Evolutionary conservation across 2,797 vertebrate species (phyloP).

Genomic region (Premnoplex brunnescens): DNA sequence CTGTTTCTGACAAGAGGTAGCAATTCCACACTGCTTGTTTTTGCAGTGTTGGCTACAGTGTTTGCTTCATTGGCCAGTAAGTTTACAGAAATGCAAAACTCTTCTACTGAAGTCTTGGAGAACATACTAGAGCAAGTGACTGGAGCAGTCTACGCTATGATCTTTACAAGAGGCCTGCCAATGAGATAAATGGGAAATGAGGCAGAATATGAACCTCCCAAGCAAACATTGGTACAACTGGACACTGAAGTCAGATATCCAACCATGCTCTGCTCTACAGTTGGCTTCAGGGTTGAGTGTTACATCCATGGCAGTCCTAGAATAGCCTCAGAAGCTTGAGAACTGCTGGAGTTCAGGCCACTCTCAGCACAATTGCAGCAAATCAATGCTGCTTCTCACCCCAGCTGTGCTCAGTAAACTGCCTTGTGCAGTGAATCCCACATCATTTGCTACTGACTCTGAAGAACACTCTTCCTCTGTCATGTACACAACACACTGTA

Average conservation of each 20-base stretch:
- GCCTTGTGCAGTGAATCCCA: background rate
- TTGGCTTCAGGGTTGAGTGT: background rate
- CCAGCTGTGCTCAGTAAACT: background rate
- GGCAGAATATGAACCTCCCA: background rate
- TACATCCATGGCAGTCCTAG: background rate
- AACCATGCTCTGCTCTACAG: background rate
- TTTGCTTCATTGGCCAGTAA: background rate
- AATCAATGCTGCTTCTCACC: background rate
- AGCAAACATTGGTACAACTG: background rate
- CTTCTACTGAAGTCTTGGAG: background rate
- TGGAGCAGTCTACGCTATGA: background rate
- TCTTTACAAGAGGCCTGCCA: background rate
- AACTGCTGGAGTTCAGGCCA: background rate
- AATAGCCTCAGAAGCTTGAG: background rate
- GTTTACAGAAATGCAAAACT: background rate
- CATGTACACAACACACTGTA: rapidly evolving
- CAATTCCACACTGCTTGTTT: rapidly evolving
- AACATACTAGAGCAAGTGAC: background rate
- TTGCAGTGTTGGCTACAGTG: background rate
- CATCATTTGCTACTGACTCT: background rate
- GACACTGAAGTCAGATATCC: background rate
- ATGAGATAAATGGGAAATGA: background rate
- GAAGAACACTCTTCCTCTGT: background rate
- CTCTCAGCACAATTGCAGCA: background rate
- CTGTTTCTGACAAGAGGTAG: background rate